Evolutionary conservation across 2,113 vertebrate genomes (phyloP).

Genomic region (Butorides virescens): DNA sequence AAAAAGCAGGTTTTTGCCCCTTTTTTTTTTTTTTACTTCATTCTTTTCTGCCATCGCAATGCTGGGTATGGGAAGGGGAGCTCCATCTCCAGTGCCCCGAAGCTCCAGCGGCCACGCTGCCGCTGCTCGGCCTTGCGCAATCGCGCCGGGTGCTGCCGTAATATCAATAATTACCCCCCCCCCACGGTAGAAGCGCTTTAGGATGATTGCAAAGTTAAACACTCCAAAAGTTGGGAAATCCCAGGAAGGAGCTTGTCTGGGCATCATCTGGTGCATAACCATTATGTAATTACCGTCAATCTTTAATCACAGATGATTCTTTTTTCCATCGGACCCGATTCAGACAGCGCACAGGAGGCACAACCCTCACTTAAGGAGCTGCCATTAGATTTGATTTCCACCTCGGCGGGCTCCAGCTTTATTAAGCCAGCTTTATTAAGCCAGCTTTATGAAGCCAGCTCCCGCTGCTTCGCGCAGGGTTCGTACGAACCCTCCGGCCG

Average conservation of each 20-base stretch:
- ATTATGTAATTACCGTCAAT: slow-evolving; percentile 47
- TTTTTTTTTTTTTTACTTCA: neutral
- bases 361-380: neutral
- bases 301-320: slow-evolving; percentile 15
- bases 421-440: neutral
- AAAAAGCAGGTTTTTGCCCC: neutral
- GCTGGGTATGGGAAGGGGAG: neutral
- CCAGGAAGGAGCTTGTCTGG: slow-evolving; percentile 48
- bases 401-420: neutral
- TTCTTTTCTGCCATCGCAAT: neutral
- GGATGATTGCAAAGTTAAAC: slow-evolving; percentile 8
- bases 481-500: neutral
- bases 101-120: neutral
- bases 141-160: accelerated
- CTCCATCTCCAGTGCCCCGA: too few relatives aligned
- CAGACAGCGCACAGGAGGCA: neutral
- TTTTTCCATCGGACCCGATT: neutral
- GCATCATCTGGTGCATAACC: slow-evolving; percentile 23
- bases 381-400: neutral
- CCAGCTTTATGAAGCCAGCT: neutral
- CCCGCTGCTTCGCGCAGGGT: neutral
- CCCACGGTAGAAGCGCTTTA: neutral
- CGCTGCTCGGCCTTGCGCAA: neutral
- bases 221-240: slow-evolving; percentile 57
- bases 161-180: neutral